phyloP scores from a whole-genome alignment of 2,888 invertebrate species.

The Polyploca ridens region DNA sequence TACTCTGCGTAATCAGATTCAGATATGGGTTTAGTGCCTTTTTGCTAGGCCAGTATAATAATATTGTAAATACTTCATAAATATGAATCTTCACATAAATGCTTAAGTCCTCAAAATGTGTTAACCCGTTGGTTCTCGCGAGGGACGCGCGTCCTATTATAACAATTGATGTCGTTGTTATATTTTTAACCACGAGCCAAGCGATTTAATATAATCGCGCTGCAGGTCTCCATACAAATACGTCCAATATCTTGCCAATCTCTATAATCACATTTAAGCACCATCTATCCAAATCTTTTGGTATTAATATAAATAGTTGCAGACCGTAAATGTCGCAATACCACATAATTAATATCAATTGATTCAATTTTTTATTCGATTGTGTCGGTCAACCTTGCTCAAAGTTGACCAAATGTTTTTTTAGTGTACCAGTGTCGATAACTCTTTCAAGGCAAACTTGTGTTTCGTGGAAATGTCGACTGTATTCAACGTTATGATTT shows the following conservation, averaged over 20 bases:
- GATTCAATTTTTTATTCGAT: constrained; percentile 8
- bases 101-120: not conserved
- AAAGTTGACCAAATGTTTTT: constrained; percentile 5
- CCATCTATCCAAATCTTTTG: not conserved
- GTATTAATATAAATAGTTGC: not conserved
- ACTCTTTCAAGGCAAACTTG: constrained; percentile 33
- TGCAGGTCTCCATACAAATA: not conserved
- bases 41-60: no score
- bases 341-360: not conserved
- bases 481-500: constrained; percentile 21
- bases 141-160: no score
- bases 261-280: not conserved
- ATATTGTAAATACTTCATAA: no score
- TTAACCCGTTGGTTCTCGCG: no score
- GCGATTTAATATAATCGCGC: not conserved
- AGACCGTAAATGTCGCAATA: not conserved
- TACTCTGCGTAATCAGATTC: no score
- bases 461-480: constrained; percentile 32
- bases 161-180: no score
- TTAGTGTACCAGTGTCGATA: constrained; percentile 17
- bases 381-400: constrained; percentile 6
- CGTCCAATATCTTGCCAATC: not conserved
- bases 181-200: no score
- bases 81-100: not conserved
- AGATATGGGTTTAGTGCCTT: no score